phyloP scores from a whole-genome alignment of 2,888 invertebrate species.

The Apomyelois bistriatella region DNA sequence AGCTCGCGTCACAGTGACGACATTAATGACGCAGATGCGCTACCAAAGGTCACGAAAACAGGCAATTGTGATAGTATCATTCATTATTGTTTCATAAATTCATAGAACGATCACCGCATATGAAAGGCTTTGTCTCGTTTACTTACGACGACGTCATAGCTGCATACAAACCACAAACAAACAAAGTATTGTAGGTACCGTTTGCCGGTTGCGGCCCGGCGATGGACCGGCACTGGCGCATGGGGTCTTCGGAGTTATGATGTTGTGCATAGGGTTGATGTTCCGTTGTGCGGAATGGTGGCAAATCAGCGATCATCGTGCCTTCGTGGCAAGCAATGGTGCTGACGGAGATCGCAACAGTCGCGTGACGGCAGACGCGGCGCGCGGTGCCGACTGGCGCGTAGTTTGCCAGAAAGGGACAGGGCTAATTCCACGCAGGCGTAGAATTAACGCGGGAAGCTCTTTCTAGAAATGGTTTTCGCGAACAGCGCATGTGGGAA shows the following conservation, averaged over 20 bases:
- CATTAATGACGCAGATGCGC: slow-evolving; percentile 18
- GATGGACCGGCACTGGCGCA: slow-evolving; percentile 24
- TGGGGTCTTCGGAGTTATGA: slow-evolving; percentile 28
- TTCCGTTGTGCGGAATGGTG: slow-evolving; percentile 44
- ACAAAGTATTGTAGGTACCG: slow-evolving; percentile 51
- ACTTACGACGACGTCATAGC: slow-evolving; percentile 49
- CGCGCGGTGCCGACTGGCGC: slow-evolving; percentile 66
- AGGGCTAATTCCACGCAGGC: slow-evolving; percentile 58
- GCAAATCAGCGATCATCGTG: slow-evolving; percentile 66
- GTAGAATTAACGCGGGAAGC: slow-evolving; percentile 65
- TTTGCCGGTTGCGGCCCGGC: slow-evolving; percentile 36
- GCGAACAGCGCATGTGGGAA: slow-evolving; percentile 34
- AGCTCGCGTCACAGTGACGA: not conserved
- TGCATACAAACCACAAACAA: slow-evolving; percentile 48
- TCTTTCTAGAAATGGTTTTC: slow-evolving; percentile 63
- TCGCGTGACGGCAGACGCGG: slow-evolving; percentile 48
- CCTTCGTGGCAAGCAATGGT: slow-evolving; percentile 49
- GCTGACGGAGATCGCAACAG: slow-evolving; percentile 35
- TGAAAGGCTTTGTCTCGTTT: slow-evolving; percentile 21
- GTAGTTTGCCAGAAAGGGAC: slow-evolving; percentile 60
- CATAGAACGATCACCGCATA: slow-evolving; percentile 19
- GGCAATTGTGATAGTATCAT: slow-evolving; percentile 10
- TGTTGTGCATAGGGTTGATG: slow-evolving; percentile 37
- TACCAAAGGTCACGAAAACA: slow-evolving; percentile 20
- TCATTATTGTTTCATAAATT: slow-evolving; percentile 17